Conservation (phyloP, 2,888 invertebrate genomes). For the Pemphredon lugubris region DNA sequence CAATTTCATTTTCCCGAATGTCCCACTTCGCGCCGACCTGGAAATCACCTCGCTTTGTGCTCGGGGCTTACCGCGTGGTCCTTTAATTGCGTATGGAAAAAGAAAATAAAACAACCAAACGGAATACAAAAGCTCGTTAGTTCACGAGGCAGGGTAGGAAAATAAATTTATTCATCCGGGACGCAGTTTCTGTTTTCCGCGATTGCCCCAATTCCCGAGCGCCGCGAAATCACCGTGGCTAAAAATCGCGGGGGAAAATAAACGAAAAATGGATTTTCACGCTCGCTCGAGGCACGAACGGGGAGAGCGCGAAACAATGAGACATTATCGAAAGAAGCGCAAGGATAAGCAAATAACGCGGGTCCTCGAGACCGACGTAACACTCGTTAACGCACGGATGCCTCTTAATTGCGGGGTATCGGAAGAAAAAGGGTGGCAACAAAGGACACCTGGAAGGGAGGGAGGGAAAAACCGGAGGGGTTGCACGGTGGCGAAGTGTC, state of each 20-base stretch:
- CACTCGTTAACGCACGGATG: slow-evolving; percentile 62
- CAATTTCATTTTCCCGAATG: slow-evolving; percentile 19
- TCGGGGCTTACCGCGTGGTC: neutral
- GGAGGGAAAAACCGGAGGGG: slow-evolving; percentile 2
- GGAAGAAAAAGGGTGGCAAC: slow-evolving; percentile 29
- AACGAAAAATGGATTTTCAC: too few relatives aligned
- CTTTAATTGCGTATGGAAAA: too few relatives aligned
- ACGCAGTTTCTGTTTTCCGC: too few relatives aligned
- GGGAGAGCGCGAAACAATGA: slow-evolving; percentile 29
- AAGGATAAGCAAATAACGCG: slow-evolving; percentile 46
- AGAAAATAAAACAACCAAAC: too few relatives aligned
- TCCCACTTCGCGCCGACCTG: slow-evolving; percentile 25
- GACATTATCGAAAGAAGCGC: slow-evolving; percentile 30
- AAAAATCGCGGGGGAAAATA: too few relatives aligned
- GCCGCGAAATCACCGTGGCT: too few relatives aligned
- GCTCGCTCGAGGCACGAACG: neutral
- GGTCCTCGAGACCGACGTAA: slow-evolving; percentile 20
- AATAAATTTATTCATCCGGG: too few relatives aligned
- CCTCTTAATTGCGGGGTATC: slow-evolving; percentile 62
- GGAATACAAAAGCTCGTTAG: too few relatives aligned
- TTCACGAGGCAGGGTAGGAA: too few relatives aligned
- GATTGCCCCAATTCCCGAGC: too few relatives aligned
- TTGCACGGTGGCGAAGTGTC: neutral
- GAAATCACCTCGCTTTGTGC: neutral
- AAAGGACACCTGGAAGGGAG: slow-evolving; percentile 14